Evolutionary conservation across 2,797 vertebrate genomes (phyloP).

Genomic region (Tarsius wallacei): DNA sequence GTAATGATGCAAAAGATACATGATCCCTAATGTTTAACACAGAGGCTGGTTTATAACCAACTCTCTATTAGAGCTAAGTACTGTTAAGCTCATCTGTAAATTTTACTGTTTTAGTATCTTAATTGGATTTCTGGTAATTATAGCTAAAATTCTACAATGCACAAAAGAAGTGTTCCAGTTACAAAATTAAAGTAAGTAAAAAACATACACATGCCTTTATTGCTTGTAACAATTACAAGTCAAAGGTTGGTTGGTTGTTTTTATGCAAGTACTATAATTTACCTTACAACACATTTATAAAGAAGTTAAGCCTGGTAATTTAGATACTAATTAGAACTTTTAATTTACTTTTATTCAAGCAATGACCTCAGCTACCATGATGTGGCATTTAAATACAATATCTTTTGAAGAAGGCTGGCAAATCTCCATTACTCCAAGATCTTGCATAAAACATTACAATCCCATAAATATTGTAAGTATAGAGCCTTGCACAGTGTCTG

Average conservation of each 20-base stretch:
- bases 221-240: conserved; percentile 9
- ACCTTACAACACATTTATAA: not conserved
- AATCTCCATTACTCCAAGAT: not conserved
- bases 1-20: conserved; percentile 21
- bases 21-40: conserved; percentile 15
- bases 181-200: not conserved
- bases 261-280: conserved; percentile 61
- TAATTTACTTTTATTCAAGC: conserved; percentile 56
- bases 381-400: not conserved
- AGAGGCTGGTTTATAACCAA: conserved; percentile 22
- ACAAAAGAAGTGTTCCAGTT: not conserved
- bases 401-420: conserved; percentile 14
- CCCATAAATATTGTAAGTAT: not conserved
- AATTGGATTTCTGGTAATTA: conserved; percentile 63
- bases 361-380: not conserved
- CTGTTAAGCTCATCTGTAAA: conserved; percentile 66
- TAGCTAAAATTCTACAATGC: conserved; percentile 19
- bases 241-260: conserved; percentile 27
- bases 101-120: conserved; percentile 58
- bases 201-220: not conserved
- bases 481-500: not conserved
- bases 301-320: conserved; percentile 33
- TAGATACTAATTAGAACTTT: conserved; percentile 63
- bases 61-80: conserved; percentile 27
- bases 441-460: not conserved